These are phyloP conservation scores for Pterobdella sp. DNA, from an alignment of 2,888 invertebrate genomes.

Conservation along the genomic window DNA sequence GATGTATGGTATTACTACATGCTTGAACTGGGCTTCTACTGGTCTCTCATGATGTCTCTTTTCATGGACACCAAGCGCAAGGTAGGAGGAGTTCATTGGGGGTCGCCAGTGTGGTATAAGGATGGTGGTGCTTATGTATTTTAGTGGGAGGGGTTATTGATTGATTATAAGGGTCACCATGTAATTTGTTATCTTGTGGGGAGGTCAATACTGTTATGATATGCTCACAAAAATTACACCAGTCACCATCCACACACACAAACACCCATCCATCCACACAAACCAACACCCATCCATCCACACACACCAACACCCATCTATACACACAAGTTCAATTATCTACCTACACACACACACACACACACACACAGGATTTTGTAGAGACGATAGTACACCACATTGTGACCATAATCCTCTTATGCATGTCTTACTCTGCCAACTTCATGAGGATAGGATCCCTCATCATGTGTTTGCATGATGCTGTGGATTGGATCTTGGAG, in stretches of 20 bases:
- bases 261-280: background rate
- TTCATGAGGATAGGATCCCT: constrained; percentile 80
- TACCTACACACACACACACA: background rate
- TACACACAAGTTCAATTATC: background rate
- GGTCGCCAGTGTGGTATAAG: background rate
- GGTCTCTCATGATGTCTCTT: constrained; percentile 81
- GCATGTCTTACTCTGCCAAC: constrained; percentile 89
- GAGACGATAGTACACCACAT: constrained; percentile 97
- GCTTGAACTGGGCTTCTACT: constrained; percentile 86
- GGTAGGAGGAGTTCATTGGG: constrained; percentile 40
- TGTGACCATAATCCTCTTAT: constrained; percentile 79
- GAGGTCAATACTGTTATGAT: too few relatives aligned
- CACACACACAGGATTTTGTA: constrained; percentile 63
- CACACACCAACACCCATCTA: background rate
- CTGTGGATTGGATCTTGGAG: constrained; percentile 53
- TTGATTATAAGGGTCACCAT: too few relatives aligned
- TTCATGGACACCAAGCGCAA: constrained; percentile 80
- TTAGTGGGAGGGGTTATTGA: background rate
- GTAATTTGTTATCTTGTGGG: too few relatives aligned
- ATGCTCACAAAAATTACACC: too few relatives aligned
- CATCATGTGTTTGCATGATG: constrained; percentile 58
- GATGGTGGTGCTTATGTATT: background rate
- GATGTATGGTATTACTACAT: constrained; percentile 97
- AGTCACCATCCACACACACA: too few relatives aligned
- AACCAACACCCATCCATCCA: background rate